A percentile compares a stretch with the other conserved stretches of the same genome.
Evolutionary conservation across 1,140 invertebrate genomes (phyloP).

Genomic region (Caenorhabditis brenneri): DNA sequence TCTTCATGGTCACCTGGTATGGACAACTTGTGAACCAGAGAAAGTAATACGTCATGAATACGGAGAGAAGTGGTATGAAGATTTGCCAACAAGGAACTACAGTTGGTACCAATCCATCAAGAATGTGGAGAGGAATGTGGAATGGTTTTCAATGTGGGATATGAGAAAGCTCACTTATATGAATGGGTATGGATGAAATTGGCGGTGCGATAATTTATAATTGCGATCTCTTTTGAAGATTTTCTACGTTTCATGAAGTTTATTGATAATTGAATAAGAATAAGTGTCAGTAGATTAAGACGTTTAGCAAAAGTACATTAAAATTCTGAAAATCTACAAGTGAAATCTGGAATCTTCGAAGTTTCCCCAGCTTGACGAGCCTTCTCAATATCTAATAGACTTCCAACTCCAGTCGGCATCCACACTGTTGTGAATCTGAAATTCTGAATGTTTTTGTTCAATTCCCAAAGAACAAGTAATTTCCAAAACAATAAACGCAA

Average conservation of each 20-base stretch:
- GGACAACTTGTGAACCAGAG: not conserved
- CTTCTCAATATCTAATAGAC: not conserved
- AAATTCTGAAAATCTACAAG: constrained; percentile 17
- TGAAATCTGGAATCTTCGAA: constrained; percentile 15
- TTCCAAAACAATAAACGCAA: too few relatives aligned
- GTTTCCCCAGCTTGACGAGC: not conserved
- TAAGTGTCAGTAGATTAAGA: too few relatives aligned
- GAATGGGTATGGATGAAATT: not conserved
- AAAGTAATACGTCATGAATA: not conserved
- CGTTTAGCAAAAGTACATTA: too few relatives aligned
- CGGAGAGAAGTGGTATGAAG: not conserved
- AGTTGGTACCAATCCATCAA: not conserved
- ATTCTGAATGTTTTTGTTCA: too few relatives aligned
- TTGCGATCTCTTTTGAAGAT: too few relatives aligned
- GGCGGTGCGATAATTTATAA: not conserved
- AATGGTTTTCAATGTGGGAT: not conserved
- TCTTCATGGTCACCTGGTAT: not conserved
- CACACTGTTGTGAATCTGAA: constrained; percentile 28
- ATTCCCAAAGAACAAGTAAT: too few relatives aligned
- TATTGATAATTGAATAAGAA: too few relatives aligned
- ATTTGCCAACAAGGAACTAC: not conserved
- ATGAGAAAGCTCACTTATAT: not conserved
- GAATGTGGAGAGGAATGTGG: not conserved
- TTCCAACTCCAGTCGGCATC: constrained; percentile 4
- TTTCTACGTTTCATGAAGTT: too few relatives aligned